Evolutionary conservation across 2,888 invertebrate genomes (phyloP).

Genomic region (Agonopterix arenella): DNA sequence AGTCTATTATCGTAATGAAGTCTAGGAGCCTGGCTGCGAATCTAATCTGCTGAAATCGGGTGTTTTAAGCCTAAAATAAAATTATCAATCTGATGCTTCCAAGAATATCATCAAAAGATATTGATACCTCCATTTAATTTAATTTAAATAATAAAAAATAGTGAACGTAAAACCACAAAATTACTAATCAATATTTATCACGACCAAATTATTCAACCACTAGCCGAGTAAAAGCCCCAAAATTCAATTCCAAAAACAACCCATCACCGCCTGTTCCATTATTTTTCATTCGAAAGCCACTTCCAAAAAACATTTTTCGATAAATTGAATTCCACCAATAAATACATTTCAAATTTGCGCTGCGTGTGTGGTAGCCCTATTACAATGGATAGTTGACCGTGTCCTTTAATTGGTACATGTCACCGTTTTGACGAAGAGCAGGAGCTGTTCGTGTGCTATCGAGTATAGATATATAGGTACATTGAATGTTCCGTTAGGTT

Average conservation of each 20-base stretch:
- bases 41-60: too few species aligned
- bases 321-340: slow-evolving; percentile 33
- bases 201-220: neutral
- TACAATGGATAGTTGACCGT: slow-evolving; percentile 16
- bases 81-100: too few species aligned
- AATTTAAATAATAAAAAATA: too few species aligned
- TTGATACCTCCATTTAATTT: too few species aligned
- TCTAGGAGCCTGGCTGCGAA: too few species aligned
- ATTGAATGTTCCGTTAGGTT: too few species aligned
- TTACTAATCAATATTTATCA: too few species aligned
- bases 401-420: slow-evolving; percentile 4
- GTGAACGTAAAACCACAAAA: too few species aligned
- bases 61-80: too few species aligned
- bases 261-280: slow-evolving; percentile 14
- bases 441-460: neutral
- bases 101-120: too few species aligned
- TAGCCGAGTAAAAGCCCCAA: slow-evolving; percentile 1
- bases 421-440: neutral
- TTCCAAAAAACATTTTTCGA: slow-evolving; percentile 29
- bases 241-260: slow-evolving; percentile 16
- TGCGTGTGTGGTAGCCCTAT: slow-evolving; percentile 20
- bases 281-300: slow-evolving; percentile 26
- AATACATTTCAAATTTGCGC: slow-evolving; percentile 24
- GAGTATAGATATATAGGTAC: too few species aligned
- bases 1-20: too few species aligned